Evolutionary conservation across 2,888 invertebrate genomes (phyloP).

Genomic region (Cyclophora punctaria): DNA sequence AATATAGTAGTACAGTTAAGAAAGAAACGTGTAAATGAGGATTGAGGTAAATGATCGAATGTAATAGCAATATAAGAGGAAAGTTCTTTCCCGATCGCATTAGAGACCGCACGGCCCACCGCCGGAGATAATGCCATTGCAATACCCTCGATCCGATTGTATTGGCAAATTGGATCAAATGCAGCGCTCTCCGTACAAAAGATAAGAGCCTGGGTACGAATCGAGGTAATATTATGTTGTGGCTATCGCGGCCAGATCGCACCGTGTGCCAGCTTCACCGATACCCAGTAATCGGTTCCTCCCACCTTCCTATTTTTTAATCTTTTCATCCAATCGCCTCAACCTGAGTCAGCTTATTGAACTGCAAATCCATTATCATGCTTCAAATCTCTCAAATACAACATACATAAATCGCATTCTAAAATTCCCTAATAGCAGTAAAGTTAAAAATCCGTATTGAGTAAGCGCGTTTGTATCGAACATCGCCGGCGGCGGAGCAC

Average conservation of each 20-base stretch:
- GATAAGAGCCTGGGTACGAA: slow-evolving; percentile 63
- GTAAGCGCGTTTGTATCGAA: slow-evolving; percentile 48
- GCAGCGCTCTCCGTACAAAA: slow-evolving; percentile 70
- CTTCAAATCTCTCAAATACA: slow-evolving; percentile 21
- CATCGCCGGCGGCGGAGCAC: slow-evolving; percentile 39
- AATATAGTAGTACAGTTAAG: too few species aligned
- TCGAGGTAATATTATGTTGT: slow-evolving; percentile 55
- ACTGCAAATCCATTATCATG: slow-evolving; percentile 29
- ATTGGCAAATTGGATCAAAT: slow-evolving; percentile 76
- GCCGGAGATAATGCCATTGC: slow-evolving; percentile 69
- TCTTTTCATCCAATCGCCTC: slow-evolving; percentile 34
- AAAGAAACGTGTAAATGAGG: slow-evolving; percentile 17
- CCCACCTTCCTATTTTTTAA: slow-evolving; percentile 34
- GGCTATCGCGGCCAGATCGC: slow-evolving; percentile 44
- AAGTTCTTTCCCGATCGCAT: slow-evolving; percentile 58
- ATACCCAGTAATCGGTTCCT: slow-evolving; percentile 1
- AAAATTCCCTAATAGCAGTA: slow-evolving; percentile 3
- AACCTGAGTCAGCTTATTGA: slow-evolving; percentile 31
- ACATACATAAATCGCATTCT: slow-evolving; percentile 7
- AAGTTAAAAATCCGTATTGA: slow-evolving; percentile 25
- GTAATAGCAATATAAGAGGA: slow-evolving; percentile 32
- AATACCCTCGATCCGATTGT: slow-evolving; percentile 71
- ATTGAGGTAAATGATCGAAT: slow-evolving; percentile 23
- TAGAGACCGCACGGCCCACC: slow-evolving; percentile 53
- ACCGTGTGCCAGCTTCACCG: slow-evolving; percentile 4